Conservation (phyloP, 2,113 vertebrate genomes). For the Cyphomyrus discorhynchus region DNA sequence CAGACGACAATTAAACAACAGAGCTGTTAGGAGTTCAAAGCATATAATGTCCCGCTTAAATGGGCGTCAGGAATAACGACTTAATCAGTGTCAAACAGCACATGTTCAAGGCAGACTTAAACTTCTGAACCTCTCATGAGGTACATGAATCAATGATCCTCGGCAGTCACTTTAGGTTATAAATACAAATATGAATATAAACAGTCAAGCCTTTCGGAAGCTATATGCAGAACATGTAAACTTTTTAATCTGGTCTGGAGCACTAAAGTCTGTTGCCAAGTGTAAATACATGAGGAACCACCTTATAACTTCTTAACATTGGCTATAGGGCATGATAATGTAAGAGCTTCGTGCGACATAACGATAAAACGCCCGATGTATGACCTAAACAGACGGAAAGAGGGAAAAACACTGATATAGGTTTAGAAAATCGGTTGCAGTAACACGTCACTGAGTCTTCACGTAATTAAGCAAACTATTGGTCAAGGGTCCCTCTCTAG, state of each 20-base stretch:
- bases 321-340: background rate
- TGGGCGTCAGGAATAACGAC: slow-evolving; percentile 46
- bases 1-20: slow-evolving; percentile 31
- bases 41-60: slow-evolving; percentile 43
- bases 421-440: background rate
- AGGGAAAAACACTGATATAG: background rate
- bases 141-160: slow-evolving; percentile 31
- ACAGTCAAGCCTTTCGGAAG: background rate
- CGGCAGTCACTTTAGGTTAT: slow-evolving; percentile 24
- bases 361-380: background rate
- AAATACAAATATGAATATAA: slow-evolving; percentile 18
- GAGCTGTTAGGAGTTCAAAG: slow-evolving; percentile 32
- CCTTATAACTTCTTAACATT: background rate
- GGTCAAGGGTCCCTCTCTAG: background rate
- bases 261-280: background rate
- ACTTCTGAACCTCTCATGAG: slow-evolving; percentile 49
- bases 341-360: background rate
- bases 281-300: background rate
- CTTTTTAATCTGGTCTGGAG: background rate
- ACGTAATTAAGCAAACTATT: background rate
- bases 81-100: slow-evolving; percentile 51
- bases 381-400: background rate
- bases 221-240: background rate
- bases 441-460: background rate
- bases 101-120: slow-evolving; percentile 41